These are phyloP conservation scores for Salticus scenicus DNA, from an alignment of 2,888 invertebrate genomes.

Conservation along the genomic window DNA sequence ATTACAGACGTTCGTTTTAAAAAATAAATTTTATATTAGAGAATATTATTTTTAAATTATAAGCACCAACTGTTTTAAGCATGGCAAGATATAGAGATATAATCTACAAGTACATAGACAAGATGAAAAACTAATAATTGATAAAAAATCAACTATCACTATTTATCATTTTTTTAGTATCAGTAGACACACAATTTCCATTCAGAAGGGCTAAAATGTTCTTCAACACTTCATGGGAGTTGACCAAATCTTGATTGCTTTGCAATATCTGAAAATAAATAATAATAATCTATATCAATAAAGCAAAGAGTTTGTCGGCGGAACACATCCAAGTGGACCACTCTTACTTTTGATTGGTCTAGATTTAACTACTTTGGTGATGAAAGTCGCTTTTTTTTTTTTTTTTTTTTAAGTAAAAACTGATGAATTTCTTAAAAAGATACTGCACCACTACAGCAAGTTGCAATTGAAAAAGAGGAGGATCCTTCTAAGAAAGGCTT, in stretches of 20 bases:
- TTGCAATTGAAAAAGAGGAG: too few species aligned
- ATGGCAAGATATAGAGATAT: not conserved
- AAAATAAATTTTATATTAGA: too few species aligned
- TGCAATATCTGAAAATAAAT: constrained; percentile 10
- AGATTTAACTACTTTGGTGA: too few species aligned
- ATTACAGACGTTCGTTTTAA: too few species aligned
- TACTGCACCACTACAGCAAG: too few species aligned
- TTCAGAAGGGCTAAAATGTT: constrained; percentile 44
- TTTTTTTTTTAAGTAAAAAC: not conserved
- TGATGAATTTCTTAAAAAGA: too few species aligned
- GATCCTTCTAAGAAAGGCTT: too few species aligned
- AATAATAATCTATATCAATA: not conserved
- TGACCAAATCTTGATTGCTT: constrained; percentile 36
- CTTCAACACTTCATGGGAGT: constrained; percentile 44
- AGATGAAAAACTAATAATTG: not conserved
- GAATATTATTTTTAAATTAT: too few species aligned
- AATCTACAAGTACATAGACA: not conserved
- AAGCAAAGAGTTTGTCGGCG: not conserved
- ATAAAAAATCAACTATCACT: not conserved
- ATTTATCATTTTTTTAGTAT: constrained; percentile 13
- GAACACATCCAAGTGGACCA: too few species aligned
- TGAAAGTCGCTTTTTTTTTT: not conserved
- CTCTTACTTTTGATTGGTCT: too few species aligned
- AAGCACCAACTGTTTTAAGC: not conserved
- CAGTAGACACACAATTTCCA: constrained; percentile 43